A percentile compares a stretch with the other conserved stretches of the same genome.
Evolutionary conservation across 1,140 invertebrate genomes (phyloP).

Genomic region (Pachypeltis micranthus): DNA sequence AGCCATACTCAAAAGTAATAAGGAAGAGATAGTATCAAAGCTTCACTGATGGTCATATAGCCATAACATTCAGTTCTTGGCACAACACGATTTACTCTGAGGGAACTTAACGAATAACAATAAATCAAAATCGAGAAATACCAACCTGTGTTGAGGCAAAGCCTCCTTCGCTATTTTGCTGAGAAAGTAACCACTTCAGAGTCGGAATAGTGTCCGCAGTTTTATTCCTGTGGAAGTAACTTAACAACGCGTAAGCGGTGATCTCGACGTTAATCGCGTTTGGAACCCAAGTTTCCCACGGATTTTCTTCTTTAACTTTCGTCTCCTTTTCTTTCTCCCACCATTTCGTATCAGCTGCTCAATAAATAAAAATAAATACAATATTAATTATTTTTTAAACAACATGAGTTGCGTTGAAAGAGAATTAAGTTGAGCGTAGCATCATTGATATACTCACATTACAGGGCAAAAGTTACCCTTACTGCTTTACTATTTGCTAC

Average conservation of each 20-base stretch:
- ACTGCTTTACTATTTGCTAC: too few relatives aligned
- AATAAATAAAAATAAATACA: background rate
- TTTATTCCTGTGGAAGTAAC: conserved; percentile 51
- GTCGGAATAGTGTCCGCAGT: conserved; percentile 62
- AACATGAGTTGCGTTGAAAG: background rate
- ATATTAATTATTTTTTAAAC: conserved; percentile 29
- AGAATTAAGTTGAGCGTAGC: too few relatives aligned
- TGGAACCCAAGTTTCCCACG: conserved; percentile 49
- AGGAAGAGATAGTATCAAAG: too few relatives aligned
- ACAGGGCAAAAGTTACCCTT: too few relatives aligned
- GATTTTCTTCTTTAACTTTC: conserved; percentile 50
- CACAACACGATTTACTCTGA: too few relatives aligned
- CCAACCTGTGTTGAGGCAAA: conserved; percentile 61
- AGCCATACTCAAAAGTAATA: background rate
- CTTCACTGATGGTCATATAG: too few relatives aligned
- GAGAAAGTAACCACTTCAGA: conserved; percentile 69
- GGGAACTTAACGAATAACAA: too few relatives aligned
- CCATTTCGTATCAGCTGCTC: conserved; percentile 42
- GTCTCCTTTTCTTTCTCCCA: conserved; percentile 50
- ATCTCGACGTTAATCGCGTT: conserved; percentile 75
- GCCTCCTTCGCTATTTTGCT: conserved; percentile 68
- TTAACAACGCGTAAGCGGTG: conserved; percentile 67
- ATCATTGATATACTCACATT: too few relatives aligned
- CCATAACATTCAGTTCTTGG: too few relatives aligned
- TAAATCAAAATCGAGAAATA: background rate